Conservation (phyloP, 1,140 invertebrate species). For the Ceratina australensis region DNA sequence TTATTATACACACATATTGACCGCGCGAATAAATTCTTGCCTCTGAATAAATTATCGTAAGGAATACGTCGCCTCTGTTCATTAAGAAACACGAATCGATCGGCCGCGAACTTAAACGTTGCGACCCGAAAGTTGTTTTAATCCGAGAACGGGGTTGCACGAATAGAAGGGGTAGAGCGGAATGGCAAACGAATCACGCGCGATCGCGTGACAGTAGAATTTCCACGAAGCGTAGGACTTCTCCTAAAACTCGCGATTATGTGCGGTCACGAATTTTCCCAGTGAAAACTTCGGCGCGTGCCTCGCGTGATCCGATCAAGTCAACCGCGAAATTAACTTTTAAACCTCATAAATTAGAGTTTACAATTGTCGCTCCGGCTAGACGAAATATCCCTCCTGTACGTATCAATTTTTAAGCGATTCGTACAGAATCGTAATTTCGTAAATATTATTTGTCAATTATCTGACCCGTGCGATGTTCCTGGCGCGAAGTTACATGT, state of each 20-base stretch:
- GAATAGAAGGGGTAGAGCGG: neutral
- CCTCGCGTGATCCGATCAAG: conserved; percentile 24
- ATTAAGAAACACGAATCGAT: too few relatives aligned
- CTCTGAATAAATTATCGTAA: too few relatives aligned
- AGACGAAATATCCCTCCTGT: neutral
- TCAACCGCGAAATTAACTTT: conserved; percentile 39
- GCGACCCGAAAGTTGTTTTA: too few relatives aligned
- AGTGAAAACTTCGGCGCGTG: neutral
- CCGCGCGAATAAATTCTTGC: too few relatives aligned
- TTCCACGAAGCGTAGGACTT: conserved; percentile 15
- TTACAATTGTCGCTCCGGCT: neutral
- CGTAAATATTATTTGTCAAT: too few relatives aligned
- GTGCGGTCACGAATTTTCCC: conserved; percentile 23
- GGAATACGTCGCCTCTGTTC: too few relatives aligned
- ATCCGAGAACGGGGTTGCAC: neutral
- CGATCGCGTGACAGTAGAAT: conserved; percentile 29
- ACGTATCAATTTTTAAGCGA: too few relatives aligned
- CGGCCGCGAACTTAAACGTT: too few relatives aligned
- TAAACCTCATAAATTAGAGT: conserved; percentile 1
- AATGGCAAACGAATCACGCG: conserved; percentile 24
- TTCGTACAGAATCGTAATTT: too few relatives aligned
- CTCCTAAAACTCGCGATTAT: conserved; percentile 19
- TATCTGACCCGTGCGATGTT: too few relatives aligned
- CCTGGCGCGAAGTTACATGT: too few relatives aligned
- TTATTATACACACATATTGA: too few relatives aligned